phyloP scores from a whole-genome alignment of 2,113 vertebrate species.

The Mastomys coucha region DNA sequence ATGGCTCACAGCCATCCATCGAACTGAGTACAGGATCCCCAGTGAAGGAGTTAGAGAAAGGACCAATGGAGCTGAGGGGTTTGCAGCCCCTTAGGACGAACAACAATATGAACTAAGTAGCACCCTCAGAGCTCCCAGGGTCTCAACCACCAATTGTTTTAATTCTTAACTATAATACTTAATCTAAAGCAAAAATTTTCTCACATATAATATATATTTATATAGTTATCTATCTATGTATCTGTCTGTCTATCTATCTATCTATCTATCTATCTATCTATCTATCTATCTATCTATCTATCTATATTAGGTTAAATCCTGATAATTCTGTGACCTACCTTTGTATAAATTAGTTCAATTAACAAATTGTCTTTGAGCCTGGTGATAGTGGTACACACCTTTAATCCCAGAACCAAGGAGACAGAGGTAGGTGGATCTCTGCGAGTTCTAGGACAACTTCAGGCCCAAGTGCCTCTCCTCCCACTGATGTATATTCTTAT shows the following conservation, averaged over 20 bases:
- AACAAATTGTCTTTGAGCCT: slow-evolving; percentile 9
- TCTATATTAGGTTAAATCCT: neutral
- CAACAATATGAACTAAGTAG: too few relatives aligned
- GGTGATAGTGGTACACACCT: neutral
- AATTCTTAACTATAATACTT: slow-evolving; percentile 33
- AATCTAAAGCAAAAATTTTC: slow-evolving; percentile 26
- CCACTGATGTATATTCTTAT: too few relatives aligned
- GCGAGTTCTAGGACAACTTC: neutral
- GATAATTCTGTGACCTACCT: slow-evolving; percentile 23
- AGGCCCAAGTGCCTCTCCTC: too few relatives aligned
- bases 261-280: neutral
- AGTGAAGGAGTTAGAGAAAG: too few relatives aligned
- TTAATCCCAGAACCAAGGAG: neutral
- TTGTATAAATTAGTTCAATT: slow-evolving; percentile 32
- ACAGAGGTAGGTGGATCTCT: neutral
- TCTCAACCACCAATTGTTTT: too few relatives aligned
- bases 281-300: too few relatives aligned
- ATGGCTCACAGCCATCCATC: too few relatives aligned
- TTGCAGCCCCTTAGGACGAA: too few relatives aligned
- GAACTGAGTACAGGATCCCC: too few relatives aligned
- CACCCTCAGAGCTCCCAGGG: too few relatives aligned
- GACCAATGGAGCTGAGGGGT: too few relatives aligned
- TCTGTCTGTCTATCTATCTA: too few relatives aligned
- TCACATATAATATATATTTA: neutral
- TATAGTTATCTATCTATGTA: neutral